Percentiles rank a stretch among this genome's conserved stretches.
phyloP scores from a whole-genome alignment of 2,113 vertebrate genomes.

The Phaethornis superciliosus region DNA sequence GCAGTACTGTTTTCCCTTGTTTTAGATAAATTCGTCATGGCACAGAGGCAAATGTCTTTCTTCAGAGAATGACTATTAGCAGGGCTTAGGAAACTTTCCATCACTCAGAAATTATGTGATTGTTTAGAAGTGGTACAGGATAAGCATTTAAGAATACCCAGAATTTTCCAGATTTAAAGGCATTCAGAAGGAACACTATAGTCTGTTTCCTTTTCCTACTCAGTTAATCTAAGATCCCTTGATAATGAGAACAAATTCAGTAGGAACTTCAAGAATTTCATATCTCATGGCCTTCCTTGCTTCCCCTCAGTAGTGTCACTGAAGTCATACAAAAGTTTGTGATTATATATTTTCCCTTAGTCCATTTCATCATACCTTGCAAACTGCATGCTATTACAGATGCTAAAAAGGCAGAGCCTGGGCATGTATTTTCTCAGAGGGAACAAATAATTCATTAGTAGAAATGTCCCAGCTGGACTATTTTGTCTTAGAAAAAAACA shows the following conservation, averaged over 20 bases:
- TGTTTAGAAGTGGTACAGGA: not conserved
- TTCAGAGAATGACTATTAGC: not conserved
- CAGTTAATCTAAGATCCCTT: not conserved
- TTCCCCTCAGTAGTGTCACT: not conserved
- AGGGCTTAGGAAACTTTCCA: not conserved
- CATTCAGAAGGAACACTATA: not conserved
- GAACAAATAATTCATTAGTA: not conserved
- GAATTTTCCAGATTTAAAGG: not conserved
- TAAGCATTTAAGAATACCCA: not conserved
- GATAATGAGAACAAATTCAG: not conserved
- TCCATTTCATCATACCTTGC: constrained; percentile 3
- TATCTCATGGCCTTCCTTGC: not conserved
- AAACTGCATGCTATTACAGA: not conserved
- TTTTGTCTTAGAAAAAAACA: constrained; percentile 8
- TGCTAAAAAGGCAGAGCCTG: constrained; percentile 7
- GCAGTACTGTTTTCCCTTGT: not conserved
- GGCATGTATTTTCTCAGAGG: not conserved
- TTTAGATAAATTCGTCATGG: not conserved
- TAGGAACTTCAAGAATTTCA: not conserved
- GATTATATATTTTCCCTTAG: not conserved
- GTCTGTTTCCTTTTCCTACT: not conserved
- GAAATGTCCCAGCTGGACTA: constrained; percentile 1
- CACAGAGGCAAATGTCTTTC: not conserved
- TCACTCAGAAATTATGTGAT: not conserved
- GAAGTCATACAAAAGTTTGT: not conserved